phyloP scores from a whole-genome alignment of 2,797 vertebrate species.

The Ctenochaetus hawaiiensis region DNA sequence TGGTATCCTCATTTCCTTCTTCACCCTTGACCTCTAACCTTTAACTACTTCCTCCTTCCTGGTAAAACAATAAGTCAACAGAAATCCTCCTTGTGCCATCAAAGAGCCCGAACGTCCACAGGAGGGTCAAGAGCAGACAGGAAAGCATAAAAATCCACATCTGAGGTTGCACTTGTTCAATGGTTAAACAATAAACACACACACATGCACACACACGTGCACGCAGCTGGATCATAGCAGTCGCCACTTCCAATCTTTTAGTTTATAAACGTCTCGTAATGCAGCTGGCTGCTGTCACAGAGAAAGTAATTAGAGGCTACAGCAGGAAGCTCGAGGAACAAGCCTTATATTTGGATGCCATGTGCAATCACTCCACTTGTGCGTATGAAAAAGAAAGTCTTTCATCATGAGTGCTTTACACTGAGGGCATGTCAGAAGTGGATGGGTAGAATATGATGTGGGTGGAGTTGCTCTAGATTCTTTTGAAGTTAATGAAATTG shows the following conservation, averaged over 20 bases:
- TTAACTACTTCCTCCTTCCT: slow-evolving; percentile 67
- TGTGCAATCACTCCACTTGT: slow-evolving; percentile 11
- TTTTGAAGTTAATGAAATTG: too few species aligned
- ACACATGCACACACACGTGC: slow-evolving; percentile 7
- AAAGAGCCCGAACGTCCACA: slow-evolving; percentile 44
- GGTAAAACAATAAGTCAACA: slow-evolving; percentile 46
- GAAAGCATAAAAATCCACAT: slow-evolving; percentile 69
- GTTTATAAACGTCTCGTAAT: slow-evolving; percentile 2
- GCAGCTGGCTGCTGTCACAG: slow-evolving; percentile 49
- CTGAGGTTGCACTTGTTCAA: slow-evolving; percentile 63
- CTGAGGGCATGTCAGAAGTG: slow-evolving; percentile 3
- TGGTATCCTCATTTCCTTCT: slow-evolving; percentile 66
- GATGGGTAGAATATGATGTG: background rate
- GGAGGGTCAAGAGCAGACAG: slow-evolving; percentile 56
- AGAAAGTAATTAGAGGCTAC: slow-evolving; percentile 58
- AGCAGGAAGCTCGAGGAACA: slow-evolving; percentile 45
- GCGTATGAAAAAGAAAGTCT: slow-evolving; percentile 21
- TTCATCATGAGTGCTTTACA: slow-evolving; percentile 27
- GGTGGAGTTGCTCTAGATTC: too few species aligned
- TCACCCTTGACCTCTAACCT: slow-evolving; percentile 66
- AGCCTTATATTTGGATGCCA: slow-evolving; percentile 14
- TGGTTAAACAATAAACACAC: slow-evolving; percentile 15
- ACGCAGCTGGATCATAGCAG: slow-evolving; percentile 44
- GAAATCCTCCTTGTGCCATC: slow-evolving; percentile 45
- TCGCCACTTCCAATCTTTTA: slow-evolving; percentile 13